Evolutionary conservation across 2,113 vertebrate genomes (phyloP).

Genomic region (Litocranius walleri): DNA sequence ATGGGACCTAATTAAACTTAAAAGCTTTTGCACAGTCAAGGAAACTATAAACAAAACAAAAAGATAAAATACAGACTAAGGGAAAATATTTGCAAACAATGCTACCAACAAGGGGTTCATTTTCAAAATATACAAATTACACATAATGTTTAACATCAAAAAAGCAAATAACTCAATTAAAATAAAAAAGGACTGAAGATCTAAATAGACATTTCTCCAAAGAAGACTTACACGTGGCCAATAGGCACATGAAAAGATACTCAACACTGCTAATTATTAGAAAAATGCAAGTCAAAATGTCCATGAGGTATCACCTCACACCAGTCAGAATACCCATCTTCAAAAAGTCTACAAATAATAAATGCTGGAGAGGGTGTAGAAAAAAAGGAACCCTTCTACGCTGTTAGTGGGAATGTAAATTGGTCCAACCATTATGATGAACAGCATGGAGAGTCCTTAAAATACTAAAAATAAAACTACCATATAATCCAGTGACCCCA

Average conservation of each 20-base stretch:
- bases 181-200: neutral
- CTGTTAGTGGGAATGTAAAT: neutral
- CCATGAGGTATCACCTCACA: neutral
- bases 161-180: neutral
- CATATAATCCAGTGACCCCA: neutral
- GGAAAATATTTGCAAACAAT: neutral
- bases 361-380: neutral
- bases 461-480: neutral
- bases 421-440: neutral
- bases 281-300: neutral
- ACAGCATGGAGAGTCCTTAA: neutral
- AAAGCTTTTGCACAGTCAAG: neutral
- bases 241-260: neutral
- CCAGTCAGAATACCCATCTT: neutral
- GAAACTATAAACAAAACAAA: neutral
- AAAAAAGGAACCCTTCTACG: neutral
- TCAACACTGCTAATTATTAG: neutral
- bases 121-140: neutral
- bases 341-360: neutral
- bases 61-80: neutral
- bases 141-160: neutral
- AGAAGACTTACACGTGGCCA: neutral
- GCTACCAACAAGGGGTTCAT: neutral
- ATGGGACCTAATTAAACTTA: neutral
- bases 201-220: neutral